phyloP scores from a whole-genome alignment of 2,888 invertebrate genomes.

The Candidula unifasciata region DNA sequence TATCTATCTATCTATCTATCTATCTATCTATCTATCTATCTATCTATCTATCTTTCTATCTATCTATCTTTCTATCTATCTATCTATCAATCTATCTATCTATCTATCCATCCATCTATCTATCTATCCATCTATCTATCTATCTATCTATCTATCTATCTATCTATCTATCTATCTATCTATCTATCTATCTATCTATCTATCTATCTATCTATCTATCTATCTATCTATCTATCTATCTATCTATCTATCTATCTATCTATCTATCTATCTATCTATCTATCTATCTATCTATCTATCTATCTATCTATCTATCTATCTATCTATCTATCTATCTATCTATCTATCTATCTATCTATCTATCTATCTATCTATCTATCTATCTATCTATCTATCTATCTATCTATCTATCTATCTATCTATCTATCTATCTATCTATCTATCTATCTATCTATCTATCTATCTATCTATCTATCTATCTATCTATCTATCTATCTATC shows the following conservation, averaged over 20 bases:
- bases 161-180: not conserved
- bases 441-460: conserved; percentile 21
- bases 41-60: not conserved
- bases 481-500: conserved; percentile 21
- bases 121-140: not conserved
- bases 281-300: conserved; percentile 8
- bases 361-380: not conserved
- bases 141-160: not conserved
- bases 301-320: conserved; percentile 8
- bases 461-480: conserved; percentile 21
- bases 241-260: not conserved
- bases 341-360: not conserved
- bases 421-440: conserved; percentile 21
- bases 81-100: not conserved
- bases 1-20: conserved; percentile 6
- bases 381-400: not conserved
- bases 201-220: conserved; percentile 11
- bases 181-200: conserved; percentile 6
- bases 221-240: conserved; percentile 2
- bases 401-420: conserved; percentile 6
- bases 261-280: conserved; percentile 8
- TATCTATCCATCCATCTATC: not conserved
- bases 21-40: conserved; percentile 11
- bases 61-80: not conserved
- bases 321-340: conserved; percentile 8